Evolutionary conservation across 30 jellyfish, hydroid and myxozoan genomes (phyloP).

Genomic region (Cassiopea xamachana): DNA sequence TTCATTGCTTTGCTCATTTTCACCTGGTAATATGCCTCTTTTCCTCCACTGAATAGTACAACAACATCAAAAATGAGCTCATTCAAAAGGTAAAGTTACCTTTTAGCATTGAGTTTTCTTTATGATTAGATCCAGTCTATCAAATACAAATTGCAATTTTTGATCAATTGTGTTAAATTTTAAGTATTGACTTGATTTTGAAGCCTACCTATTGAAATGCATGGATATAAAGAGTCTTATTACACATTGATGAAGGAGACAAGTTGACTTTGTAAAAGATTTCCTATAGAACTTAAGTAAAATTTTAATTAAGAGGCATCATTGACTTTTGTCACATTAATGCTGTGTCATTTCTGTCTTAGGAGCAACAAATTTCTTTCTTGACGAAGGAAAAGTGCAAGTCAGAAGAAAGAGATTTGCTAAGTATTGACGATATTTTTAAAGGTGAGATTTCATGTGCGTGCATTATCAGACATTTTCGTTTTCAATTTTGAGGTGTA

Average conservation of each 20-base stretch:
- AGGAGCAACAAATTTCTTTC: conserved; percentile 8
- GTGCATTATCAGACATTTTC: neutral
- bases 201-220: neutral
- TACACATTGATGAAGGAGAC: neutral
- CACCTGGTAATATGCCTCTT: neutral
- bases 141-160: neutral
- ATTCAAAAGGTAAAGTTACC: neutral
- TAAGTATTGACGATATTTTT: neutral
- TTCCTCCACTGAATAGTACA: neutral
- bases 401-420: neutral
- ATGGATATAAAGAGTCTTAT: neutral
- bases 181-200: neutral
- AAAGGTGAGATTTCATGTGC: neutral
- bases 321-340: neutral
- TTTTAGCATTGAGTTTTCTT: neutral
- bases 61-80: conserved; percentile 8
- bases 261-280: neutral
- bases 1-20: neutral
- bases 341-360: neutral
- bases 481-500: too few relatives aligned
- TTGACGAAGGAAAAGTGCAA: conserved; percentile 5
- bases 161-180: neutral
- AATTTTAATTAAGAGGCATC: neutral
- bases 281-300: neutral
- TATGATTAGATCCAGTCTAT: neutral